phyloP scores from a whole-genome alignment of 2,113 vertebrate genomes.

The Syngnathus typhle region DNA sequence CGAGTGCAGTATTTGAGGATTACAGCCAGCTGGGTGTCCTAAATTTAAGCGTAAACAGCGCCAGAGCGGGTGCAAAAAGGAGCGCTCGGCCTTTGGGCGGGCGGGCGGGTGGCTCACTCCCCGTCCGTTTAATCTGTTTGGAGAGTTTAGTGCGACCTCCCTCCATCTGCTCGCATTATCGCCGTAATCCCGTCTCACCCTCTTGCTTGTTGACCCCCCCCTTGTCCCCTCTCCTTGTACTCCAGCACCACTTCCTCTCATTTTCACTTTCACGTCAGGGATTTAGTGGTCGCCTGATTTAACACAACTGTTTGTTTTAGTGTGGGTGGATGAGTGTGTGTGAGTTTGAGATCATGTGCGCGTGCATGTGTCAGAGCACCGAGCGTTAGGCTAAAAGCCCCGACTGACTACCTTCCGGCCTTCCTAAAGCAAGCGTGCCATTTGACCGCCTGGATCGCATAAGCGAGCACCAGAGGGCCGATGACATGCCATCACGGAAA shows the following conservation, averaged over 20 bases:
- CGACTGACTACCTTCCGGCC: too few species aligned
- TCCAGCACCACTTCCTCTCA: slow-evolving; percentile 21
- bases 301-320: slow-evolving; percentile 21
- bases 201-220: slow-evolving; percentile 30
- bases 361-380: too few species aligned
- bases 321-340: neutral
- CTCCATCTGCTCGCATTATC: slow-evolving; percentile 78
- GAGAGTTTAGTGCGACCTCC: slow-evolving; percentile 67
- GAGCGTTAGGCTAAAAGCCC: too few species aligned
- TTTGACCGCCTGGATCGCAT: too few species aligned
- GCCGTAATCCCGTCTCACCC: slow-evolving; percentile 77
- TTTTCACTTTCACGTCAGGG: slow-evolving; percentile 62
- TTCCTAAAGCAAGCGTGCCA: too few species aligned
- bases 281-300: slow-evolving; percentile 64
- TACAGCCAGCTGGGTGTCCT: slow-evolving; percentile 10
- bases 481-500: too few species aligned
- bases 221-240: neutral
- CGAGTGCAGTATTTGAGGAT: slow-evolving; percentile 20
- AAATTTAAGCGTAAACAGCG: neutral
- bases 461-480: too few species aligned
- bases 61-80: slow-evolving; percentile 7
- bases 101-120: slow-evolving; percentile 37
- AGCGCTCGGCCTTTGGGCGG: slow-evolving; percentile 22
- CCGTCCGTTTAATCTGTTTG: slow-evolving; percentile 73
- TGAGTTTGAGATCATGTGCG: neutral